Evolutionary conservation across 2,888 invertebrate genomes (phyloP), one percentile per base, ranked within the genome.

Genomic region (Spilosoma lubricipeda): DNA sequence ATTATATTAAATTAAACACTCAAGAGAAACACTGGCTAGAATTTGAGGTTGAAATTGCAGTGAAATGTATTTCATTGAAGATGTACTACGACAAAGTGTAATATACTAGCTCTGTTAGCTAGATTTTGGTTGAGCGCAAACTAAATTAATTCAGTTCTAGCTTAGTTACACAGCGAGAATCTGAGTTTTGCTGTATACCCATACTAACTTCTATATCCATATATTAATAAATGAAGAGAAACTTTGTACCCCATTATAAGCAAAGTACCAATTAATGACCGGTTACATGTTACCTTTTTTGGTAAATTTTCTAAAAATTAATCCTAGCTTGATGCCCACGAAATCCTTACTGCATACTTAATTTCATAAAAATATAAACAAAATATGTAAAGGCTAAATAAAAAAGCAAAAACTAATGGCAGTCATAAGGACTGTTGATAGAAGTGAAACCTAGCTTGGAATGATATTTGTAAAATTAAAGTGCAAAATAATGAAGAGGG

Each of bases 131-230:
- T 18, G 23, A 23, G 23, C 8, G 67, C 48, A 48, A 48, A 48
- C 13, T 30, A 48, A 67, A 67, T 67, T 67, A 67, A 48, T 67
- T 48, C 45, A 30, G 30, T 45, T 30, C 30, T 45, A 67, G 42
- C 42, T 45, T 45, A 45, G 45, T 67, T 67, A 23, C 45, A 48
- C 30, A 30, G 67, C 15, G 20, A 67, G 27, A 20, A 20, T 48
- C 9, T 48, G 11, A 20, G 45, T 48, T 59, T 4, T 4, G 59
- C 7, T 59, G 11, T 30, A 15, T 30, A 59, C 36, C 9, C 20
- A 11, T 30, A 56, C 30, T 39, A 59, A 45, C 67, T 42, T 59
- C 11, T 45, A 45, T 15, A 45, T 3, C 15, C 15, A 45, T 45
- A 39, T 7, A 11, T 39, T 39, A 39, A 1, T 39, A 11, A 1